Evolutionary conservation across 2,888 invertebrate species (phyloP).

Genomic region (Lasioglossum calceatum): DNA sequence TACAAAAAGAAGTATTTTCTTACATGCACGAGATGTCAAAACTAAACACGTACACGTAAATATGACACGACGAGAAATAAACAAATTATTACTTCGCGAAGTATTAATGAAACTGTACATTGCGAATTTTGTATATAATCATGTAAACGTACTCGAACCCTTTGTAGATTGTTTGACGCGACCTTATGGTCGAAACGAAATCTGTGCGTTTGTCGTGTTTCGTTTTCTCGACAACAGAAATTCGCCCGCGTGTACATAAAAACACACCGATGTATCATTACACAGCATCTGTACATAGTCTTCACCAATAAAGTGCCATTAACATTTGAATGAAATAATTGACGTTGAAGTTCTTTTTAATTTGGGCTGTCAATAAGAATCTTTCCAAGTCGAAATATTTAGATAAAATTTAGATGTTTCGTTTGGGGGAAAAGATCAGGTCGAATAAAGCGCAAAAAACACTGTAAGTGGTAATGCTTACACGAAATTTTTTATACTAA

Average conservation of each 20-base stretch:
- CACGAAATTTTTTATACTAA: neutral
- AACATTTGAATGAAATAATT: constrained; percentile 63
- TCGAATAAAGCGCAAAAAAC: neutral
- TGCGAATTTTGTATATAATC: constrained; percentile 73
- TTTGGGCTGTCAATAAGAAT: neutral
- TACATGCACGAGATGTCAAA: constrained; percentile 52
- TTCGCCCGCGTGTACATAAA: constrained; percentile 71
- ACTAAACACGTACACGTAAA: neutral
- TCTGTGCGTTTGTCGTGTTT: constrained; percentile 49
- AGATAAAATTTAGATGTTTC: neutral
- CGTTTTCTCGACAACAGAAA: constrained; percentile 60
- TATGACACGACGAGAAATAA: constrained; percentile 4
- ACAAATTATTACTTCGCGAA: constrained; percentile 28
- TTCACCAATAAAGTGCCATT: constrained; percentile 82
- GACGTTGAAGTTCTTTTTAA: neutral
- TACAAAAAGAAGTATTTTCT: constrained; percentile 72
- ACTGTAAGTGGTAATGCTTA: neutral
- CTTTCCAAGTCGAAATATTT: neutral
- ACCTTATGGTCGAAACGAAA: constrained; percentile 39
- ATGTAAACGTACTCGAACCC: constrained; percentile 48
- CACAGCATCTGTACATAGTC: constrained; percentile 81
- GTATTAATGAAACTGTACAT: constrained; percentile 68
- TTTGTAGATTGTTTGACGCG: constrained; percentile 59
- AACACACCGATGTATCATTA: constrained; percentile 69
- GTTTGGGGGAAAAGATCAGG: neutral